Evolutionary conservation across 2,113 vertebrate genomes (phyloP), one percentile per base, ranked within the genome.

Genomic region (Corvus cornix): DNA sequence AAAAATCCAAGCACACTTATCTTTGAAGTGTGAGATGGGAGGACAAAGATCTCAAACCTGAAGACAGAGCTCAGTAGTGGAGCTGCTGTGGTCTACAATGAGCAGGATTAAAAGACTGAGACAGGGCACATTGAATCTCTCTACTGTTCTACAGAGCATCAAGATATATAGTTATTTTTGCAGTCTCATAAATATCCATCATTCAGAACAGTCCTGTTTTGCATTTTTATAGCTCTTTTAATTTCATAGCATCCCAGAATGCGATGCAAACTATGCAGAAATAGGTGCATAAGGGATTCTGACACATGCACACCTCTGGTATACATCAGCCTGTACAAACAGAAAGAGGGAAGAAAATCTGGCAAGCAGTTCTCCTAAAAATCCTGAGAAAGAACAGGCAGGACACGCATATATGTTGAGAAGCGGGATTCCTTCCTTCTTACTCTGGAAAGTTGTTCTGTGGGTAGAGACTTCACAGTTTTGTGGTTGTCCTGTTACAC

Each of bases 331-430:
- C 28, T 58, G 33, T 28, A 62, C 6, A 69, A 62, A 69, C 13
- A 51, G 0, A 1, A 84, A 35, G 10, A 44, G 24, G 27, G n/a
- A 52, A 39, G 16, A 44, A 80, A 52, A 33, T 60, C 37, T 79
- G 75, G 13, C 49, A 27, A 76, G 26, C 7, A 9, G 6, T n/a
- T 67, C 58, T 79, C 39, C 41, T 66, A 26, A 93, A 37, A 23
- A 49, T 82, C 24, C 30, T 18, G 73, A 69, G 43, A 46, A 60
- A 58, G n/a, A 37, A 7, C 31, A 49, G 20, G 31, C 43, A 78
- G 43, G 70, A n/a, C 6, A 16, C 13, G 23, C 8, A 10, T 33
- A 1, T 24, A 2, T 1, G 1, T 27, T 67, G 16, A 39, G 33
- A 70, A 30, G 30, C 17, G 12, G 5, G 23, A 51, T 70, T 81